A percentile compares a stretch with the other conserved stretches of the same genome.
phyloP scores from a whole-genome alignment of 2,888 invertebrate genomes.

The Cantharis lateralis region DNA sequence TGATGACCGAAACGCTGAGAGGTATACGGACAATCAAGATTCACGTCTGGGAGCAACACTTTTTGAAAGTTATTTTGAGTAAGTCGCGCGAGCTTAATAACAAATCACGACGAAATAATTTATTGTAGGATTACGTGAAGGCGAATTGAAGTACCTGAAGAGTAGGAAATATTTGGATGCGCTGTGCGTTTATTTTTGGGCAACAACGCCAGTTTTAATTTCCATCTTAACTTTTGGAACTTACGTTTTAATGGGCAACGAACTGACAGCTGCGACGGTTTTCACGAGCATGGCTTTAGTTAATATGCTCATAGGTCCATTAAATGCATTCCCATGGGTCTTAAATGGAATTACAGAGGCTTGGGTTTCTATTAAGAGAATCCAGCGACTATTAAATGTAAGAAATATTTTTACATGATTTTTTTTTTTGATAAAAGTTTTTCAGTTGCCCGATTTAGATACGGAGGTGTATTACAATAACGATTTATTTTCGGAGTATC shows the following conservation, averaged over 20 bases:
- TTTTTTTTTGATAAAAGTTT: slow-evolving; percentile 16
- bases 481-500: slow-evolving; percentile 53
- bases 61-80: slow-evolving; percentile 73
- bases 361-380: slow-evolving; percentile 89
- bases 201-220: slow-evolving; percentile 92
- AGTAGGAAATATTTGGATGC: slow-evolving; percentile 96
- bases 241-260: slow-evolving; percentile 76
- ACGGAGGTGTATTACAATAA: slow-evolving; percentile 66
- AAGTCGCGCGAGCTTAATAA: slow-evolving; percentile 42
- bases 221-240: slow-evolving; percentile 82
- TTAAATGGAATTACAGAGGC: slow-evolving; percentile 95
- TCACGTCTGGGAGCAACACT: slow-evolving; percentile 92
- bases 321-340: slow-evolving; percentile 99
- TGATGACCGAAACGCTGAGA: slow-evolving; percentile 83
- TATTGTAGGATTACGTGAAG: slow-evolving; percentile 64
- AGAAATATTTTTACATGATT: slow-evolving; percentile 42
- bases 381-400: slow-evolving; percentile 81
- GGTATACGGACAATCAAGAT: slow-evolving; percentile 91
- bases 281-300: slow-evolving; percentile 94
- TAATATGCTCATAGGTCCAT: slow-evolving; percentile 92
- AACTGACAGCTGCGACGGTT: slow-evolving; percentile 84
- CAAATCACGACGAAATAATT: neutral
- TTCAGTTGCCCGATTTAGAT: slow-evolving; percentile 68
- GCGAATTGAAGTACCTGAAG: slow-evolving; percentile 78
- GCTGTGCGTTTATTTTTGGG: slow-evolving; percentile 98